Base-by-base conservation (phyloP, 1,140 invertebrate genomes). In the Penaeus chinensis region DNA sequence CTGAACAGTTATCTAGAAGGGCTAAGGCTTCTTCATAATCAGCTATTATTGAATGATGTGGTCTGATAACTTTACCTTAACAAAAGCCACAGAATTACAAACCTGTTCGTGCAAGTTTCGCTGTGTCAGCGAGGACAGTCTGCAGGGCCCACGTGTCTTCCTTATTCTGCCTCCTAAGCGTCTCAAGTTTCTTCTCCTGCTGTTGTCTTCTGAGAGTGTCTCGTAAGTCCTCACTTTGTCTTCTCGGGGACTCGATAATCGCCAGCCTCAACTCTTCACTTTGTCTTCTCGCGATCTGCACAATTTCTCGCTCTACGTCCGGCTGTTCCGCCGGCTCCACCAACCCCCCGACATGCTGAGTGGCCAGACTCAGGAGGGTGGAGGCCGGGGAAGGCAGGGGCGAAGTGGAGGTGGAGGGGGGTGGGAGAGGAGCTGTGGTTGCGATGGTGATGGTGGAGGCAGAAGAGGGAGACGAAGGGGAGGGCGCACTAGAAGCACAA, bases 311-410 rank as follows among this genome's bases (percentile, higher is more conserved):
- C 54, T 54, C 54, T 16, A 54, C 54, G 10, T 54, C 54, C 54
- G 54, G 54, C 54, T 54, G 54, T 54, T 54, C 54, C 54, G 16
- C 54, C 54, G 54, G 54, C 54, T 87, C 80, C 71, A 77, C 27
- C 37, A 87, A 27, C 18, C 86, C 86, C 0, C 86, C 86, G 27
- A 83, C 79, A 61, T 82, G 86, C 69, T 87, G 86, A 19, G 80
- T 77, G 13, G 80, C 86, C 32, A 87, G 65, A 42, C 78, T 61
- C 62, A 65, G 80, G 3, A 87, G 79, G 24, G 85, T 82, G 60
- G 80, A 71, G 66, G 79, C 37, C 11, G 86, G 81, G 24, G 79
- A 47, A 19, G 81, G 86, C 61, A 66, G 77, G 2, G 84, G 84
- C 13, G 77, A 69, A 61, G 82, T 37, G 42, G 60, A 63, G 69